These are phyloP conservation scores for Nibea coibor DNA, from an alignment of 2,113 vertebrate species.

Conservation along the genomic window DNA sequence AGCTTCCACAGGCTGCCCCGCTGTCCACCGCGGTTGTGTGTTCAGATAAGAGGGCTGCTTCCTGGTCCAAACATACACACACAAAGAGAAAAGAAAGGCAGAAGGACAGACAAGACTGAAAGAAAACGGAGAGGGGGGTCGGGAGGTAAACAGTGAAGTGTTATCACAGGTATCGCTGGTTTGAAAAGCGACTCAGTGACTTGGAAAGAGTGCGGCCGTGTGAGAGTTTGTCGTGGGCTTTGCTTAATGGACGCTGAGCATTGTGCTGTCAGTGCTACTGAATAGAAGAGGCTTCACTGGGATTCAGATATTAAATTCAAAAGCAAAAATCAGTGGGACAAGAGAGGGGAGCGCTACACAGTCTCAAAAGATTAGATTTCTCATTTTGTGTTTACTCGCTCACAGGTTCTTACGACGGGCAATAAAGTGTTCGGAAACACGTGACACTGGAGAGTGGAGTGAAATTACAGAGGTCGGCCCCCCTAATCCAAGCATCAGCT, in stretches of 20 bases:
- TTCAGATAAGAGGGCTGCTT: conserved; percentile 76
- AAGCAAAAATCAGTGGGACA: neutral
- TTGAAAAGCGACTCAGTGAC: conserved; percentile 69
- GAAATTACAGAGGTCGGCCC: too few relatives aligned
- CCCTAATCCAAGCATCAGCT: too few relatives aligned
- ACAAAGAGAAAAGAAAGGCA: conserved; percentile 57
- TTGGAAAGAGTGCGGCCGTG: conserved; percentile 38
- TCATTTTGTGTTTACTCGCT: too few relatives aligned
- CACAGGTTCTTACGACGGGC: too few relatives aligned
- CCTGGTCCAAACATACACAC: conserved; percentile 71
- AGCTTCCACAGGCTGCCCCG: conserved; percentile 78
- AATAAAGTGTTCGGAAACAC: too few relatives aligned
- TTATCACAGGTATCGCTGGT: conserved; percentile 73
- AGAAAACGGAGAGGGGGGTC: conserved; percentile 15
- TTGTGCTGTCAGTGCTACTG: conserved; percentile 31
- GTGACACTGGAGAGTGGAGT: too few relatives aligned
- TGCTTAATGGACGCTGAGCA: conserved; percentile 27
- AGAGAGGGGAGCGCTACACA: neutral
- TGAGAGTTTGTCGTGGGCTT: conserved; percentile 51
- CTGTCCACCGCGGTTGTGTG: conserved; percentile 67
- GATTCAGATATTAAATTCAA: neutral
- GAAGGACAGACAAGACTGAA: conserved; percentile 11
- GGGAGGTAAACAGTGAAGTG: conserved; percentile 54
- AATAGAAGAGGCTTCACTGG: neutral
- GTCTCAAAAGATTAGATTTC: neutral